Evolutionary conservation across 2,888 invertebrate genomes (phyloP), one percentile per base, ranked within the genome.

Genomic region (Atherix ibis): DNA sequence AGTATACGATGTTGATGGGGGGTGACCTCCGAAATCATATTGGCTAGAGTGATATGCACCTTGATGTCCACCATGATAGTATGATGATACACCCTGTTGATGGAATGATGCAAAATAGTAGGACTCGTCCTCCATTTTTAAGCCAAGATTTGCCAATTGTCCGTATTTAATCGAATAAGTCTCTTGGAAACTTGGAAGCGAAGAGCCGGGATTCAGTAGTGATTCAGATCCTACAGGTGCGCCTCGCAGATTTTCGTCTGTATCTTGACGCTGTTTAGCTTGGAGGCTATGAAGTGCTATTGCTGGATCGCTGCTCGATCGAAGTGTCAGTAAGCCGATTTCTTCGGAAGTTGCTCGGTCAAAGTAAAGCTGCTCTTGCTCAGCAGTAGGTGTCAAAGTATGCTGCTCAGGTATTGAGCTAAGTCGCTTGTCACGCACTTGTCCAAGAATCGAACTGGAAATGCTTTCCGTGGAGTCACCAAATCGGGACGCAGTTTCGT

Each of bases 91-190:
- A 10, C 32, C 37, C 12, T 38, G 34, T 19, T 41, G 41, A 14
- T 42, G 43, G 22, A 38, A 36, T 55, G 60, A 31, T 56, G 71
- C 52, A 54, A 73, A 70, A 51, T 78, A 77, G 55, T 76, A 82
- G 53, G 81, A 81, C 48, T 83, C 84, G 51, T 84, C 84, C 55
- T 84, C 84, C 83, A 84, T 83, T 62, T 84, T 84, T 48, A 81
- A 73, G 18, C 75, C 75, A 47, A 74, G 67, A 35, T 52, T 52
- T 47, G 70, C 68, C 54, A 73, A 66, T 56, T 70, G 73, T 39
- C 71, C 71, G 52, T 79, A 79, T 42, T 79, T 75, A 31, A 81
- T 72, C 38, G 81, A 80, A 59, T 84, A 84, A 18, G 83, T 87
- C 64, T 87, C 87, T 65, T 87, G 82, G 64, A 85, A 85, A 63